Percentiles rank a stretch among this genome's conserved stretches.
These are phyloP conservation scores for Hydropsyche tenuis DNA, from an alignment of 1,140 invertebrate genomes.

Conservation along the genomic window DNA sequence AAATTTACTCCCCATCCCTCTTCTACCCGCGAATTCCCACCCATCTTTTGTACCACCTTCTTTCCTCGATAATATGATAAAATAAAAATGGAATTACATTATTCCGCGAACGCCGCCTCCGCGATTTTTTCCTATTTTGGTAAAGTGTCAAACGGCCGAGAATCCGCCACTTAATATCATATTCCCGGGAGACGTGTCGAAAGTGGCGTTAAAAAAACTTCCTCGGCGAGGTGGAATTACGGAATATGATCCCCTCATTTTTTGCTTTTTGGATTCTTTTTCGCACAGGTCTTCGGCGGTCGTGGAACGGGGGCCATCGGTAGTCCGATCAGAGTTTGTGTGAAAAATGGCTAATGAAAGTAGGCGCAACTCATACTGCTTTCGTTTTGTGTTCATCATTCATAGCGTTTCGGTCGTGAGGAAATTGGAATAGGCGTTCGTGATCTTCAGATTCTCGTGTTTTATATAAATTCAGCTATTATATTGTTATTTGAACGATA, in stretches of 20 bases:
- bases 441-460: no score
- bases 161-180: conserved; percentile 4
- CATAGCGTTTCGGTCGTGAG: conserved; percentile 7
- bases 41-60: no score
- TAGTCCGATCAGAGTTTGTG: conserved; percentile 8
- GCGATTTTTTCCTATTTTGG: not conserved
- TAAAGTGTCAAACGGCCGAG: not conserved
- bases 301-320: not conserved
- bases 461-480: no score
- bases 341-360: conserved; percentile 27
- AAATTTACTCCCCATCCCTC: no score
- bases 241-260: conserved; percentile 19
- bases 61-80: no score
- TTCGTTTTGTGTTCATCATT: conserved; percentile 6
- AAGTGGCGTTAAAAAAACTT: no score
- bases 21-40: no score
- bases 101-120: not conserved
- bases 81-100: no score
- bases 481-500: no score
- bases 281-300: not conserved
- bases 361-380: not conserved
- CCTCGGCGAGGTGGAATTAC: not conserved
- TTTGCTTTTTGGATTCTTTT: not conserved
- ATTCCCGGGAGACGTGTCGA: not conserved
- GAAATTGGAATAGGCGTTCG: conserved; percentile 31